Percentiles rank a stretch among this genome's conserved stretches.
phyloP scores from a whole-genome alignment of 2,113 vertebrate genomes.

The Neolamprologus cancellatus region DNA sequence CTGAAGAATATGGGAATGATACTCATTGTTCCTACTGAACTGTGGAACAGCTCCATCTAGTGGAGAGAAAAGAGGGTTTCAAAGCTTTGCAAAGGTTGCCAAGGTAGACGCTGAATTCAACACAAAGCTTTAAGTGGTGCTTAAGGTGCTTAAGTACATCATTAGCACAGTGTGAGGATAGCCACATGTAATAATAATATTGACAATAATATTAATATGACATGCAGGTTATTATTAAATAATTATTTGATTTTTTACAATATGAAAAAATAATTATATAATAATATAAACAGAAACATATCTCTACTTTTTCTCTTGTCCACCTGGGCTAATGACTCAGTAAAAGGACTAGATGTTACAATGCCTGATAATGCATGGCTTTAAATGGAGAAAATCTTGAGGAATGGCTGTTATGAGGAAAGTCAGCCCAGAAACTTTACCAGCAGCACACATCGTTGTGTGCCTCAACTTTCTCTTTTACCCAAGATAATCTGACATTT shows the following conservation, averaged over 20 bases:
- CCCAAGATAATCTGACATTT: not conserved
- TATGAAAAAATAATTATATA: not conserved
- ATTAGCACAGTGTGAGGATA: not conserved
- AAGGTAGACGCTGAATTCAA: not conserved
- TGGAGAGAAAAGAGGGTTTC: not conserved
- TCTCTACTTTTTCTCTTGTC: not conserved
- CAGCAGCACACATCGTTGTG: not conserved
- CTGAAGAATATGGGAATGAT: not conserved
- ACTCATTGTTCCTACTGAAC: not conserved
- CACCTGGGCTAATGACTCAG: not conserved
- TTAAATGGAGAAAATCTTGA: not conserved
- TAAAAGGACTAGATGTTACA: not conserved
- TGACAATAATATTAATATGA: not conserved
- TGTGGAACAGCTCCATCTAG: not conserved
- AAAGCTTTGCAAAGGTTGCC: not conserved
- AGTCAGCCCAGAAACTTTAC: not conserved
- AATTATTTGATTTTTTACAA: not conserved
- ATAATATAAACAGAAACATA: not conserved
- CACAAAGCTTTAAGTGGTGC: not conserved
- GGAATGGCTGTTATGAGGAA: not conserved
- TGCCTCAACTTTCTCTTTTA: not conserved
- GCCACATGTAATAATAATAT: not conserved
- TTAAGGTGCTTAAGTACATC: not conserved
- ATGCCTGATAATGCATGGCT: not conserved
- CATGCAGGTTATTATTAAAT: not conserved